Evolutionary conservation across 2,888 invertebrate genomes (phyloP).

Genomic region (Tinea trinotella): DNA sequence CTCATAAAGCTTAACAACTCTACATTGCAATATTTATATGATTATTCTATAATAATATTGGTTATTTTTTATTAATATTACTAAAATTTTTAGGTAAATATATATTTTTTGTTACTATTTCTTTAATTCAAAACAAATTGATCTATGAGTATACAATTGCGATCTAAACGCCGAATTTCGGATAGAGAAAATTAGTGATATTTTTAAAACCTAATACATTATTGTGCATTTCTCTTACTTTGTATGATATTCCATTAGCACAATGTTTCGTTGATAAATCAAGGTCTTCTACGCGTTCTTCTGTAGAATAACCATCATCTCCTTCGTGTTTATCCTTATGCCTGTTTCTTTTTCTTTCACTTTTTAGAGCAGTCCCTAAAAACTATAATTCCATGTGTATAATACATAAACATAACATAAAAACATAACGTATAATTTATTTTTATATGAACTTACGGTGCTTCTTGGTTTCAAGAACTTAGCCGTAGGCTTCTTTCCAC

Average conservation of each 20-base stretch:
- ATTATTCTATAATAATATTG: too few relatives aligned
- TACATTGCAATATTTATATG: too few relatives aligned
- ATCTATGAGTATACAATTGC: too few relatives aligned
- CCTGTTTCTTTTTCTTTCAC: conserved; percentile 51
- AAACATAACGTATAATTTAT: background rate
- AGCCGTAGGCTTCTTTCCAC: conserved; percentile 61
- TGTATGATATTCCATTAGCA: conserved; percentile 43
- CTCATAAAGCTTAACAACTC: too few relatives aligned
- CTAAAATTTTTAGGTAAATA: background rate
- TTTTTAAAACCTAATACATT: too few relatives aligned
- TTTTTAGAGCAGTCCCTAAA: conserved; percentile 53
- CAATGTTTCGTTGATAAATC: conserved; percentile 48
- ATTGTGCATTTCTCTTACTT: conserved; percentile 32
- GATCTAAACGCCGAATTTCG: too few relatives aligned
- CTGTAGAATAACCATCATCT: conserved; percentile 61
- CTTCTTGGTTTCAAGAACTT: conserved; percentile 57
- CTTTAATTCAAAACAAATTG: too few relatives aligned
- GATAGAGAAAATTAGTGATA: too few relatives aligned
- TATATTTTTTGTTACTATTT: background rate
- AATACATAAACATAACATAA: conserved; percentile 21
- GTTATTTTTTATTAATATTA: background rate
- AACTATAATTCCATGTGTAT: conserved; percentile 37
- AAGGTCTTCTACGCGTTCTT: conserved; percentile 41
- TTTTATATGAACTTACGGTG: conserved; percentile 52
- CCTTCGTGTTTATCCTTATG: conserved; percentile 47